phyloP scores from a whole-genome alignment of 2,797 vertebrate genomes.

The Chaenodraco wilsoni region DNA sequence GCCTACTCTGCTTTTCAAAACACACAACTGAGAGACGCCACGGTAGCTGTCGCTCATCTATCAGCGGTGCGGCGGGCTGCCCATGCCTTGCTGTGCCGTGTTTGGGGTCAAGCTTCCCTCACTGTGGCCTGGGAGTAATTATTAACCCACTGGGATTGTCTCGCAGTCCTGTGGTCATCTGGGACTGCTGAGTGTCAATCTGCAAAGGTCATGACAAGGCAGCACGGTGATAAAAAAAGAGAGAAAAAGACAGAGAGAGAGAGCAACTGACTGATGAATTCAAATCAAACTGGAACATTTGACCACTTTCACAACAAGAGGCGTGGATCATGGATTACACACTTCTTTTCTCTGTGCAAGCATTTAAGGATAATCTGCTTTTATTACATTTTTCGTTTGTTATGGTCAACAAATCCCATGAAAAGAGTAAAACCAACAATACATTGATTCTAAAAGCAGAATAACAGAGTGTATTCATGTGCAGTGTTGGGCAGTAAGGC shows the following conservation, averaged over 20 bases:
- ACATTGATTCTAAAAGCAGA: neutral
- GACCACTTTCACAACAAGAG: conserved; percentile 8
- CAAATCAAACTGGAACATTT: conserved; percentile 25
- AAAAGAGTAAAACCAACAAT: neutral
- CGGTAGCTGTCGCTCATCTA: conserved; percentile 83
- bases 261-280: conserved; percentile 30
- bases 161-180: conserved; percentile 71
- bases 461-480: neutral
- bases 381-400: neutral
- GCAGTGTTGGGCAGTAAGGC: neutral
- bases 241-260: conserved; percentile 28
- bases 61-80: conserved; percentile 85
- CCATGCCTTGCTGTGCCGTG: conserved; percentile 82
- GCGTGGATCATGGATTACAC: conserved; percentile 10
- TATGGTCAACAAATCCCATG: neutral
- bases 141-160: conserved; percentile 88
- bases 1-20: conserved; percentile 48
- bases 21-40: conserved; percentile 43
- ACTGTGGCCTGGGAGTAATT: conserved; percentile 80
- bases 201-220: conserved; percentile 78
- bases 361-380: conserved; percentile 26
- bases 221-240: conserved; percentile 53
- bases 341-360: conserved; percentile 10
- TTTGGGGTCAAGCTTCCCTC: conserved; percentile 82
- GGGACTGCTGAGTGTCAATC: conserved; percentile 80